These are phyloP conservation scores for Coregonus clupeaformis DNA, from an alignment of 2,113 vertebrate species.

Conservation along the genomic window DNA sequence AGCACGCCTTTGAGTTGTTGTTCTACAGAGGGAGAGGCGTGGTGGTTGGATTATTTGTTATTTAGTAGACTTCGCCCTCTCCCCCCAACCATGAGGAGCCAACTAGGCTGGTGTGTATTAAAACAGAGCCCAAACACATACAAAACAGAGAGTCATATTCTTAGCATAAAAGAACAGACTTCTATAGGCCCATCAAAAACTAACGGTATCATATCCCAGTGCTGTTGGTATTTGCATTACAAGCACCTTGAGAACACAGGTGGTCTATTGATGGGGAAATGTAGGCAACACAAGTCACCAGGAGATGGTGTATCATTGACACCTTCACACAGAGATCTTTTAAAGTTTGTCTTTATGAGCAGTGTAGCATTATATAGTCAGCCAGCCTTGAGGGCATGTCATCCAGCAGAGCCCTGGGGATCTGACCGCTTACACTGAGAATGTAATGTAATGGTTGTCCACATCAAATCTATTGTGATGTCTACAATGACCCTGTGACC, in stretches of 20 bases:
- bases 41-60: conserved; percentile 2
- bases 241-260: conserved; percentile 36
- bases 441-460: neutral
- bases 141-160: neutral
- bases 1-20: conserved; percentile 6
- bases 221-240: conserved; percentile 55
- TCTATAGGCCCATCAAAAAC: neutral
- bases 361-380: neutral
- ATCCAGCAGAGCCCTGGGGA: neutral
- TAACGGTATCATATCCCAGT: neutral
- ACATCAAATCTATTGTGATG: neutral
- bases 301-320: conserved; percentile 39
- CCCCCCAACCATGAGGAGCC: neutral
- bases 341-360: conserved; percentile 17
- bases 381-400: neutral
- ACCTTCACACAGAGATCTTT: conserved; percentile 28
- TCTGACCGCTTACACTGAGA: neutral
- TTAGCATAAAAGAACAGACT: neutral
- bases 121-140: neutral
- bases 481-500: conserved; percentile 11
- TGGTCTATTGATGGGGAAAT: conserved; percentile 53
- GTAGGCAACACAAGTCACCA: conserved; percentile 22
- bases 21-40: neutral
- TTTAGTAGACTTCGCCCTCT: neutral
- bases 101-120: neutral